phyloP scores from a whole-genome alignment of 2,888 invertebrate genomes.

The Euzetes globulus region DNA sequence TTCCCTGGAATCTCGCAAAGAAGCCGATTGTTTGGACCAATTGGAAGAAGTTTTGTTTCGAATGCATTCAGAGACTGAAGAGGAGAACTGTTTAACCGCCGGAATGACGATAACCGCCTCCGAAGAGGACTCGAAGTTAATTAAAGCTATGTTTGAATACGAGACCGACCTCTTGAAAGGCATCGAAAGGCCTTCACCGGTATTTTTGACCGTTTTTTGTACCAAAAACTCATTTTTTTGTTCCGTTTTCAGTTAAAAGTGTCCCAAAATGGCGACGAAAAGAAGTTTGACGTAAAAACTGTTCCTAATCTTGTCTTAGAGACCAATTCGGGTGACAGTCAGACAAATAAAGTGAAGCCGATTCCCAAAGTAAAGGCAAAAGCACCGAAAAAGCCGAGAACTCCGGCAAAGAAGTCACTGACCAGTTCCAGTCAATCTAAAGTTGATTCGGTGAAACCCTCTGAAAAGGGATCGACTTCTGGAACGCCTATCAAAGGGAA shows the following conservation, averaged over 20 bases:
- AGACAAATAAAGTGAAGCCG: no score
- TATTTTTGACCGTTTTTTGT: not conserved
- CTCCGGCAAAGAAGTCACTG: no score
- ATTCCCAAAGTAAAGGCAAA: no score
- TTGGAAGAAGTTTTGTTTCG: not conserved
- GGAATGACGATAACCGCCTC: not conserved
- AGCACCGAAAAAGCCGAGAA: no score
- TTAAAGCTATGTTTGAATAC: not conserved
- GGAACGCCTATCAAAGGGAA: no score
- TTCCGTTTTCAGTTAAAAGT: not conserved
- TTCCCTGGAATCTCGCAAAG: not conserved
- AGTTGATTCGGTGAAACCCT: no score
- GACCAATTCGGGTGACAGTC: no score
- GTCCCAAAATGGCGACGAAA: not conserved
- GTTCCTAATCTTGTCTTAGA: not conserved
- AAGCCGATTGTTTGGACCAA: not conserved
- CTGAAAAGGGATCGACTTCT: no score
- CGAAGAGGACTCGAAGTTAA: not conserved
- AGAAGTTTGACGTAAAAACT: no score
- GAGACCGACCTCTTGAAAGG: not conserved
- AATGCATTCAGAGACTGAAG: not conserved
- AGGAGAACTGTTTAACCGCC: not conserved
- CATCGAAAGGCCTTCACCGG: slow-evolving; percentile 9
- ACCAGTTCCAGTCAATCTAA: no score
- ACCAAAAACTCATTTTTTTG: not conserved